A percentile compares a stretch with the other conserved stretches of the same genome.
Evolutionary conservation across 2,888 invertebrate species (phyloP).

Genomic region (Drosophila limbata): DNA sequence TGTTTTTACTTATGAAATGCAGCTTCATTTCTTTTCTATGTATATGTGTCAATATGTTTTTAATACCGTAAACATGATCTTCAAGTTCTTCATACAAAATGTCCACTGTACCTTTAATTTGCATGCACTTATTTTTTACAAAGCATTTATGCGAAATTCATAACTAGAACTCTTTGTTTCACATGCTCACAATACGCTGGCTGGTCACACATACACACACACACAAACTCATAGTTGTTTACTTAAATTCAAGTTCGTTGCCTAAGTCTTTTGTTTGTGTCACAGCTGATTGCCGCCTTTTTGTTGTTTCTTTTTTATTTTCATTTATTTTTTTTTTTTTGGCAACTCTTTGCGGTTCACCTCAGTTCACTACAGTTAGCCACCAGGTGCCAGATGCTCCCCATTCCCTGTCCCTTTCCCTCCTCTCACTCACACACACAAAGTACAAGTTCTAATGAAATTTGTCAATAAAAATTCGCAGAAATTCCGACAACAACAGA

Average conservation of each 20-base stretch:
- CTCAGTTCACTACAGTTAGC: slow-evolving; percentile 74
- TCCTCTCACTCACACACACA: slow-evolving; percentile 21
- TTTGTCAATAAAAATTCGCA: slow-evolving; percentile 80
- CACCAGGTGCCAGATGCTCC: slow-evolving; percentile 28
- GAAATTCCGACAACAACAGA: slow-evolving; percentile 59
- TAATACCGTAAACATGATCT: too few relatives aligned
- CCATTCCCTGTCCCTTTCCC: background rate
- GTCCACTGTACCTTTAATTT: background rate
- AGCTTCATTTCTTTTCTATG: too few relatives aligned
- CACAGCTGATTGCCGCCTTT: slow-evolving; percentile 51
- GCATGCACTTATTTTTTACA: slow-evolving; percentile 1
- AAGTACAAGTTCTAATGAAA: slow-evolving; percentile 78
- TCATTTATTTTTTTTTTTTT: slow-evolving; percentile 18
- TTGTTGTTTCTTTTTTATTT: background rate
- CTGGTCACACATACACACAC: slow-evolving; percentile 13
- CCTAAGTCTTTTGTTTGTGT: slow-evolving; percentile 74
- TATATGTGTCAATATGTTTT: too few relatives aligned
- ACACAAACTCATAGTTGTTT: slow-evolving; percentile 12
- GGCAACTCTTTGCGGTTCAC: slow-evolving; percentile 53
- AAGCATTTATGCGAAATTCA: slow-evolving; percentile 22
- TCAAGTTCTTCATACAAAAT: background rate
- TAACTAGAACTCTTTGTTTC: slow-evolving; percentile 33
- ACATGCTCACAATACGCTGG: slow-evolving; percentile 6
- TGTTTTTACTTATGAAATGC: too few relatives aligned
- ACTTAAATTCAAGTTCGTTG: slow-evolving; percentile 70